Percentiles rank a stretch among this genome's conserved stretches.
Evolutionary conservation across 2,797 vertebrate species (phyloP).

Genomic region (Sebastes oblongus): DNA sequence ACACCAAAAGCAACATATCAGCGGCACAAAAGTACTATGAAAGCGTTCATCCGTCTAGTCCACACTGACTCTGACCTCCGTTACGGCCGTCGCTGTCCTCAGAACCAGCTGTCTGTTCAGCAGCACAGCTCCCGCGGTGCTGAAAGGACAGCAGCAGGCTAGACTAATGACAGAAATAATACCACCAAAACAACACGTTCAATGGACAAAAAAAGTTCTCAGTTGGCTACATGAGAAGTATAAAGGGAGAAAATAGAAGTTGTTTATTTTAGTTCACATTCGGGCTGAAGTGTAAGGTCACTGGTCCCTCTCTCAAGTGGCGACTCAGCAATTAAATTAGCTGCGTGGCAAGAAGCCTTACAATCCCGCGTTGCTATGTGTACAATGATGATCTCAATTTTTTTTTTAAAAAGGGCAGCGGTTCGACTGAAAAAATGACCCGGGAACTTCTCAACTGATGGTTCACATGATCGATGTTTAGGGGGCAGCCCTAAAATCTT

Average conservation of each 20-base stretch:
- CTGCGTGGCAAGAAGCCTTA: background rate
- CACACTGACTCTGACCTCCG: slow-evolving; percentile 30
- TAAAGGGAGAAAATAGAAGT: background rate
- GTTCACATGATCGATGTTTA: background rate
- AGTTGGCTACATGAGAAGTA: background rate
- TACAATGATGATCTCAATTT: background rate
- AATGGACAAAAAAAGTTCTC: background rate
- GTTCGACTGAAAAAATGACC: background rate
- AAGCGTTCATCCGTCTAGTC: slow-evolving; percentile 16
- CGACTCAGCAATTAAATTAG: background rate
- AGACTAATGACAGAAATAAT: slow-evolving; percentile 2
- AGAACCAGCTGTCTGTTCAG: slow-evolving; percentile 48
- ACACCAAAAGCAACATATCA: slow-evolving; percentile 17
- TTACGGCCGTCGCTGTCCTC: slow-evolving; percentile 19
- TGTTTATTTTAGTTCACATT: background rate
- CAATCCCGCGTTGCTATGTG: background rate
- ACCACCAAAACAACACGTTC: background rate
- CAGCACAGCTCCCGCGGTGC: slow-evolving; percentile 13
- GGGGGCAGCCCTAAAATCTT: background rate
- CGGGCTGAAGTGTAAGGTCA: background rate
- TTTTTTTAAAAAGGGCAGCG: background rate
- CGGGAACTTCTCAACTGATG: background rate
- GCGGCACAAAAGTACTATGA: slow-evolving; percentile 9
- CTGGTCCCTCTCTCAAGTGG: background rate
- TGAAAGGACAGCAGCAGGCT: slow-evolving; percentile 28